A percentile compares a stretch with the other conserved stretches of the same genome.
These are phyloP conservation scores for Tipula confusa DNA, from an alignment of 2,888 invertebrate genomes.

Conservation along the genomic window DNA sequence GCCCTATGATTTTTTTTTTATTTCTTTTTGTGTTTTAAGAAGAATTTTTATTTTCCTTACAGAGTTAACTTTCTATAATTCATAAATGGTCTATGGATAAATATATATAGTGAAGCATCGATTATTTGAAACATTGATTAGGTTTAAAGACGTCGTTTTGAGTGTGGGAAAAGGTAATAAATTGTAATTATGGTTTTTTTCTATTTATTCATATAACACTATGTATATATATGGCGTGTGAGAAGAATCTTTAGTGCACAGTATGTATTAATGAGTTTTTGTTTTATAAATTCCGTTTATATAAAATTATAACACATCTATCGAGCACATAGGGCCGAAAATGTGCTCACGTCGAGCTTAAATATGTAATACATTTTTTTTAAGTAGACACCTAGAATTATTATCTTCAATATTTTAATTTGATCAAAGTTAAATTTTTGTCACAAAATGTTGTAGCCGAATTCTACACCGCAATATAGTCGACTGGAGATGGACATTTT, in stretches of 20 bases:
- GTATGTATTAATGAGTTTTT: not conserved
- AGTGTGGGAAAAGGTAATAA: conserved; percentile 12
- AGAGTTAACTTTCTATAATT: not conserved
- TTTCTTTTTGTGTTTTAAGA: not conserved
- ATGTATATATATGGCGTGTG: not conserved
- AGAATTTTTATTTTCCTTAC: not conserved
- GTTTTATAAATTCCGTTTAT: no score
- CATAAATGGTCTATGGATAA: not conserved
- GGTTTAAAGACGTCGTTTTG: not conserved
- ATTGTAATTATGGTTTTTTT: not conserved
- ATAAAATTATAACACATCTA: no score
- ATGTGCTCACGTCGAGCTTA: no score
- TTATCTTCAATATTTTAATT: no score
- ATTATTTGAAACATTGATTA: not conserved
- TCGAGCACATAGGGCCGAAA: no score
- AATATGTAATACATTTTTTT: no score
- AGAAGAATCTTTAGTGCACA: not conserved
- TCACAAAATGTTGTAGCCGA: no score
- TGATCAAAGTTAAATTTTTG: no score
- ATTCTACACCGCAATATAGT: no score
- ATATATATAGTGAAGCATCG: not conserved
- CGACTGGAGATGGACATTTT: no score
- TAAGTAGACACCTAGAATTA: no score
- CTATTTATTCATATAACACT: not conserved
- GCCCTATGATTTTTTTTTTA: not conserved